Conservation (phyloP, 92 coral and sea anemone species). For the Pocillopora grandis region DNA sequence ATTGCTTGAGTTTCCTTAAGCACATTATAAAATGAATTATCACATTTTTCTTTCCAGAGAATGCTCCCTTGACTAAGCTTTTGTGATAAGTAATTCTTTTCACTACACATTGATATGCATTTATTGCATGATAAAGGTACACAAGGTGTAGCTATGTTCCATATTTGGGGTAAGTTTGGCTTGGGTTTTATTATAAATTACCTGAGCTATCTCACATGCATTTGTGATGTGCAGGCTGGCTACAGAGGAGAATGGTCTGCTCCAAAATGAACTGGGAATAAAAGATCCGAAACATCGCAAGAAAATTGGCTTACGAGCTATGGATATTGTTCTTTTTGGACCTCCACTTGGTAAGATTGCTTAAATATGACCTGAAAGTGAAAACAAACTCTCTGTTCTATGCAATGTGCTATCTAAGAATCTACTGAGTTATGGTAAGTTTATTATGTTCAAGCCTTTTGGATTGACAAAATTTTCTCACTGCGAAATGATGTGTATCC, state of each 20-base stretch:
- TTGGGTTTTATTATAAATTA: conserved; percentile 31
- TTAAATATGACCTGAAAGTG: neutral
- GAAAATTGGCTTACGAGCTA: conserved; percentile 92
- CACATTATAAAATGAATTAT: neutral
- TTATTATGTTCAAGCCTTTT: too few relatives aligned
- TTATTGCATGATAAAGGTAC: conserved; percentile 9
- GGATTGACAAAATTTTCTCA: neutral
- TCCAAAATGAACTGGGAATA: conserved; percentile 76
- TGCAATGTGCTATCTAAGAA: too few relatives aligned
- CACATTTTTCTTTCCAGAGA: neutral
- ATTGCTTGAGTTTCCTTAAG: neutral
- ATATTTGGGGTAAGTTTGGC: conserved; percentile 44
- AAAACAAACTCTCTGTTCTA: too few relatives aligned
- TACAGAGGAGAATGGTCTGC: conserved; percentile 74
- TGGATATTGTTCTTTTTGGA: conserved; percentile 97
- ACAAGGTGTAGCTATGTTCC: conserved; percentile 36
- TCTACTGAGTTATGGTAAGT: too few relatives aligned
- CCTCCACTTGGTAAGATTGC: conserved; percentile 73
- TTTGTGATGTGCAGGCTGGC: conserved; percentile 76
- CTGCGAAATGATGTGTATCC: too few relatives aligned
- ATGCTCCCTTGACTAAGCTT: neutral
- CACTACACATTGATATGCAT: neutral
- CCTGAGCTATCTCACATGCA: conserved; percentile 1
- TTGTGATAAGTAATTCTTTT: neutral
- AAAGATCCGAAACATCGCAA: conserved; percentile 89